Conservation (phyloP, 1,140 invertebrate species). For the Latrodectus geometricus region DNA sequence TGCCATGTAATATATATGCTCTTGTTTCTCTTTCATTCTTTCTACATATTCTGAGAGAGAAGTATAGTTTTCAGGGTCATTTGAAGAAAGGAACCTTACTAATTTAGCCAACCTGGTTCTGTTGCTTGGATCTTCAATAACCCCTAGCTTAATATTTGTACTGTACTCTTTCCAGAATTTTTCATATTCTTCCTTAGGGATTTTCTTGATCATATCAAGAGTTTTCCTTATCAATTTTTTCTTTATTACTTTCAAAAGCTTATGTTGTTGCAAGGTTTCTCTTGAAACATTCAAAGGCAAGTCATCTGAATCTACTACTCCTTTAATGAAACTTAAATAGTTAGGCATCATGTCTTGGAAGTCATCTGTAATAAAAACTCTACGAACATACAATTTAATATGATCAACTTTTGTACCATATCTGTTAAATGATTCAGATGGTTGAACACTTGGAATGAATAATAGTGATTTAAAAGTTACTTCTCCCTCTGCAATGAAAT, state of each 20-base stretch:
- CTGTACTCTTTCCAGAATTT: conserved; percentile 99
- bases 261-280: conserved; percentile 96
- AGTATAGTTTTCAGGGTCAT: conserved; percentile 75
- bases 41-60: conserved; percentile 90
- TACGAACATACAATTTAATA: conserved; percentile 95
- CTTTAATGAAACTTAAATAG: conserved; percentile 93
- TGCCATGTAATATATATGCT: conserved; percentile 96
- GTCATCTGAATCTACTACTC: conserved; percentile 98
- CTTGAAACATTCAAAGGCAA: conserved; percentile 97
- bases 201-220: conserved; percentile 98
- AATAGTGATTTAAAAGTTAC: conserved; percentile 96
- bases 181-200: conserved; percentile 89
- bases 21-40: conserved; percentile 97
- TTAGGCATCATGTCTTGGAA: conserved; percentile 99
- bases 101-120: conserved; percentile 94
- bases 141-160: conserved; percentile 96
- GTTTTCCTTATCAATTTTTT: conserved; percentile 98
- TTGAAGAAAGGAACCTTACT: conserved; percentile 90
- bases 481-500: conserved; percentile 98
- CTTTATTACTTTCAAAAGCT: conserved; percentile 98
- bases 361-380: conserved; percentile 99
- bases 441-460: conserved; percentile 92
- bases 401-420: conserved; percentile 81
- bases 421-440: conserved; percentile 96
- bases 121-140: conserved; percentile 98